These are phyloP conservation scores for Harpalus rubripes DNA, from an alignment of 2,888 invertebrate genomes.

Conservation along the genomic window DNA sequence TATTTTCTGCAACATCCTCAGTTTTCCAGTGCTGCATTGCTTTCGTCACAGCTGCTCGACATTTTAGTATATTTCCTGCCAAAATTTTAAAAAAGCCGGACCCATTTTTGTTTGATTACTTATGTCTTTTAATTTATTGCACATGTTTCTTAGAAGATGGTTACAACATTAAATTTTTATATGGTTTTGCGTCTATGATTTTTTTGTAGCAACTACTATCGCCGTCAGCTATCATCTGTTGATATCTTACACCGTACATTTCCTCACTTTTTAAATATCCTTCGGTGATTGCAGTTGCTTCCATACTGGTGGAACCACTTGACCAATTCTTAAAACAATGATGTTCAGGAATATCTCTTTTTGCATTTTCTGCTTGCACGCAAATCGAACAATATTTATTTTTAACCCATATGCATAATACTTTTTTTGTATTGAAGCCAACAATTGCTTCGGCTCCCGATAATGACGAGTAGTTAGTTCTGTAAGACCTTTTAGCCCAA, in stretches of 20 bases:
- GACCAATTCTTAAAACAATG: conserved; percentile 4
- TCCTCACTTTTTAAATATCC: neutral
- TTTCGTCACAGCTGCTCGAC: neutral
- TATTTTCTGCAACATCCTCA: neutral
- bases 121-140: neutral
- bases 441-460: neutral
- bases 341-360: neutral
- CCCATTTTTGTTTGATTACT: neutral
- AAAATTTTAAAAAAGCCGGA: neutral
- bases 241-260: too few relatives aligned
- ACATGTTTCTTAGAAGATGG: neutral
- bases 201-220: too few relatives aligned
- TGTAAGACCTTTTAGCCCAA: neutral
- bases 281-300: neutral
- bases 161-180: neutral
- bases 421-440: neutral
- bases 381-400: neutral
- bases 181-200: too few relatives aligned
- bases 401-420: neutral
- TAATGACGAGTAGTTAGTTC: conserved; percentile 2
- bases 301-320: neutral
- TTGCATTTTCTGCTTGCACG: neutral
- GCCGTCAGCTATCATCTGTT: too few relatives aligned
- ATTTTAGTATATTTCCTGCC: neutral
- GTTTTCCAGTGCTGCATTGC: conserved; percentile 4